phyloP scores from a whole-genome alignment of 1,140 invertebrate species.

The Lanistes nyassanus region DNA sequence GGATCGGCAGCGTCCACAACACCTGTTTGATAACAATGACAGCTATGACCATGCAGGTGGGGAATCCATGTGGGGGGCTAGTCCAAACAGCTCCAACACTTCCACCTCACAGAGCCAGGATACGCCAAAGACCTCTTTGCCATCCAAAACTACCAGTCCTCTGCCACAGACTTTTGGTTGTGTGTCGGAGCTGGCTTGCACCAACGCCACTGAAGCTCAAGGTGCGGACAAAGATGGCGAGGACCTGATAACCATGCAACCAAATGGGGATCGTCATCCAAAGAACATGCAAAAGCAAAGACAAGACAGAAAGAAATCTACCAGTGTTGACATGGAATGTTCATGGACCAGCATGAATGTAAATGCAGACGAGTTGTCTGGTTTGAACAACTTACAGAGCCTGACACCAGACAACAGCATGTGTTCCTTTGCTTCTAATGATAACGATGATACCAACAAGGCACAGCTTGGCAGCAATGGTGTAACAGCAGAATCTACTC shows the following conservation, averaged over 20 bases:
- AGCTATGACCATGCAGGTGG: background rate
- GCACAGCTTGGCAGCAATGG: no score
- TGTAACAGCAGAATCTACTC: no score
- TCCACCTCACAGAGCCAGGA: constrained; percentile 18
- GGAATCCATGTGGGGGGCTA: constrained; percentile 22
- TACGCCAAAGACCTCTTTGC: background rate
- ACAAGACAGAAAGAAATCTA: background rate
- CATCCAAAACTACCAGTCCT: background rate
- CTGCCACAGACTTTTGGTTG: constrained; percentile 7
- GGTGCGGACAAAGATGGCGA: background rate
- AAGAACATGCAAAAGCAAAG: background rate
- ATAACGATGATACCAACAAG: background rate
- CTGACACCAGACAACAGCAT: constrained; percentile 19
- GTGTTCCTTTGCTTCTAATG: constrained; percentile 17
- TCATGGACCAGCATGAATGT: constrained; percentile 23
- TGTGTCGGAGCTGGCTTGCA: background rate
- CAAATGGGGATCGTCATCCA: background rate
- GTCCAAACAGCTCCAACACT: constrained; percentile 19
- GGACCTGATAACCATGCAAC: background rate
- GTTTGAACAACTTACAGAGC: constrained; percentile 9
- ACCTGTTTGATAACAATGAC: background rate
- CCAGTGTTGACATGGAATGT: background rate
- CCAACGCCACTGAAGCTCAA: background rate
- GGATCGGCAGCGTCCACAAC: background rate
- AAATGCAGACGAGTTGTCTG: constrained; percentile 16